phyloP scores from a whole-genome alignment of 1,140 invertebrate species.

The Teleopsis dalmanni region DNA sequence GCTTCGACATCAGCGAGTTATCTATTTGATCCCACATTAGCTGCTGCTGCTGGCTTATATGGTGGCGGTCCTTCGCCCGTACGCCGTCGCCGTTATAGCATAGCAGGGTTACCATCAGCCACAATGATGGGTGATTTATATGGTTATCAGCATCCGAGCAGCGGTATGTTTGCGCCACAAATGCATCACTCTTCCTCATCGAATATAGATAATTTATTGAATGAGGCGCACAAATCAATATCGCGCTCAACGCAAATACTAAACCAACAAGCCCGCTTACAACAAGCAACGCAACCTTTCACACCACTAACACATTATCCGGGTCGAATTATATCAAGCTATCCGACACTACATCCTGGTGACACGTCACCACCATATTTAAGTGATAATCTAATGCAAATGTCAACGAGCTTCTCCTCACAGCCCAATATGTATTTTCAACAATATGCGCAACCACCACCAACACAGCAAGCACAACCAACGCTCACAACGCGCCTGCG shows the following conservation, averaged over 20 bases:
- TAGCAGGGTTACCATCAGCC: constrained; percentile 40
- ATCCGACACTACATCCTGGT: constrained; percentile 36
- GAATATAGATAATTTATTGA: constrained; percentile 40
- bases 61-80: constrained; percentile 32
- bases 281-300: constrained; percentile 20
- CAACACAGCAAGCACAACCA: constrained; percentile 16
- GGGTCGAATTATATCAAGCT: constrained; percentile 37
- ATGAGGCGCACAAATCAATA: constrained; percentile 43
- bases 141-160: constrained; percentile 18
- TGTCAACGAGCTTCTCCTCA: constrained; percentile 41
- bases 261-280: constrained; percentile 34
- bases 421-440: constrained; percentile 44
- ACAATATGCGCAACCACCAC: constrained; percentile 18
- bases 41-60: constrained; percentile 13
- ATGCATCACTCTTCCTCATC: constrained; percentile 38
- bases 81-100: constrained; percentile 39
- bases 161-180: too few species aligned
- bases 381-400: constrained; percentile 42
- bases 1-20: constrained; percentile 19
- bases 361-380: constrained; percentile 38
- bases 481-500: constrained; percentile 21
- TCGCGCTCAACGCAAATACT: constrained; percentile 42
- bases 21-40: constrained; percentile 17
- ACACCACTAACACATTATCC: constrained; percentile 20
- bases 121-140: constrained; percentile 41